Conservation (phyloP, 2,797 vertebrate species). For the Valencia hispanica region DNA sequence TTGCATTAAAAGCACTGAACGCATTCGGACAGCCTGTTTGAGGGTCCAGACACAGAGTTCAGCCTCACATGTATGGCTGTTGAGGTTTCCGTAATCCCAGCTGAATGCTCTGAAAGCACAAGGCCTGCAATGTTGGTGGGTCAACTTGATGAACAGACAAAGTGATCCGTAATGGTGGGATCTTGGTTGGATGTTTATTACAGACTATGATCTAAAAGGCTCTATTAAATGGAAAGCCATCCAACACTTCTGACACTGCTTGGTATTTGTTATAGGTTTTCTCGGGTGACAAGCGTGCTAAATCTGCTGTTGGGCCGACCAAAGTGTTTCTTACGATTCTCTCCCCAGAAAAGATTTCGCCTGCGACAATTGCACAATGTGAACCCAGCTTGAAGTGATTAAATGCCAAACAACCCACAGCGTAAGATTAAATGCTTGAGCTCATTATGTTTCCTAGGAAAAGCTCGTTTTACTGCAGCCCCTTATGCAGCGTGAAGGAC, state of each 20-base stretch:
- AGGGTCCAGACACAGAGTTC: background rate
- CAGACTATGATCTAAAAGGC: background rate
- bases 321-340: background rate
- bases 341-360: background rate
- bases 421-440: background rate
- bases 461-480: background rate
- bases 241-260: background rate
- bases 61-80: background rate
- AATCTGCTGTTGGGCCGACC: background rate
- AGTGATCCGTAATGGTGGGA: background rate
- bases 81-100: background rate
- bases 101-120: background rate
- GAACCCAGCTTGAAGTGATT: background rate
- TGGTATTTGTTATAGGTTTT: background rate
- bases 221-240: background rate
- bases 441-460: background rate
- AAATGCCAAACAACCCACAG: background rate
- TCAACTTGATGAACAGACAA: background rate
- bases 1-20: background rate
- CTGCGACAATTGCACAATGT: background rate
- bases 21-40: no score
- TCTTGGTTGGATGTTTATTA: background rate
- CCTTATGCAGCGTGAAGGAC: background rate
- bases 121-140: background rate
- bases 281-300: background rate